Conservation (phyloP, 2,797 vertebrate genomes). For the Ibycter americanus region DNA sequence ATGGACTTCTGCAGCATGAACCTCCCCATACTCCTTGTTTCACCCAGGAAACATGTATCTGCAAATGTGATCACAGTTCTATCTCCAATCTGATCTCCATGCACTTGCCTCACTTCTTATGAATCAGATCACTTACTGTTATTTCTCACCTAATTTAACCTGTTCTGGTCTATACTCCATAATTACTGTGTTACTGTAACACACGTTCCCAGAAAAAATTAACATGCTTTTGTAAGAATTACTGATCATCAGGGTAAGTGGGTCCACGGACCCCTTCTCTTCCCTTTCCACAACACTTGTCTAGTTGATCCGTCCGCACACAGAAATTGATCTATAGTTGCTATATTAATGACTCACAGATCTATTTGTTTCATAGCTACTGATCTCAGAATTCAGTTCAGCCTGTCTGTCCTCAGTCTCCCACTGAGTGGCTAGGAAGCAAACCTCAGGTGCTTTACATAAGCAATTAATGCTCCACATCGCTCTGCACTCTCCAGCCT, state of each 20-base stretch:
- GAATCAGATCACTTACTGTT: neutral
- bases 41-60: neutral
- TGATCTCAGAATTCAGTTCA: neutral
- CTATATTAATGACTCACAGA: neutral
- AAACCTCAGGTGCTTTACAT: neutral
- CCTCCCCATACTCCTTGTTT: neutral
- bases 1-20: fast-evolving
- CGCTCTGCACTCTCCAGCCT: neutral
- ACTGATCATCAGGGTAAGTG: neutral
- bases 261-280: too few species aligned
- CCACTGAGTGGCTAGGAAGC: neutral
- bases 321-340: neutral
- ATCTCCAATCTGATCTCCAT: neutral
- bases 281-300: fast-evolving
- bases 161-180: neutral
- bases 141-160: neutral
- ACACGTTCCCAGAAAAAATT: neutral
- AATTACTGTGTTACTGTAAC: neutral
- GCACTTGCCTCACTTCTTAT: neutral
- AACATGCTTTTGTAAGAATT: neutral
- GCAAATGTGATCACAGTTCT: neutral
- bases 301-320: too few species aligned
- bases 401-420: neutral
- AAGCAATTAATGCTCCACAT: fast-evolving
- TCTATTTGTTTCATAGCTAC: neutral